phyloP scores from a whole-genome alignment of 2,113 vertebrate genomes.

The Cyprichromis sp. region DNA sequence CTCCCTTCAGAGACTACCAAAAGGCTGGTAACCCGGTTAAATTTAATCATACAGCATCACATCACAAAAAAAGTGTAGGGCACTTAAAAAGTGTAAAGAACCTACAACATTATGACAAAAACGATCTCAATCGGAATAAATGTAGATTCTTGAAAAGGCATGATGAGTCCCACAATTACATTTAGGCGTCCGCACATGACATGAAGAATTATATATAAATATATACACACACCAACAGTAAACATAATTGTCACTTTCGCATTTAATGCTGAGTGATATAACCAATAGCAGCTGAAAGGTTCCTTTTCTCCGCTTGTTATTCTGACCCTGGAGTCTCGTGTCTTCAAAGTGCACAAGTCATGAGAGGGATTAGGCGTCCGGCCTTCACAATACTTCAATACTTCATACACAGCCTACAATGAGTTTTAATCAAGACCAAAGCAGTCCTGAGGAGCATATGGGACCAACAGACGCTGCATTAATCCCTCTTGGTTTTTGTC shows the following conservation, averaged over 20 bases:
- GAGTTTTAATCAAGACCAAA: constrained; percentile 71
- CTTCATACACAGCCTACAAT: constrained; percentile 39
- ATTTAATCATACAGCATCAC: background rate
- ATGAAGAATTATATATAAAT: background rate
- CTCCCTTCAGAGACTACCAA: background rate
- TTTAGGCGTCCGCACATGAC: background rate
- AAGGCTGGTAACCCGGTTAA: background rate
- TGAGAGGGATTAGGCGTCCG: constrained; percentile 44
- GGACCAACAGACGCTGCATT: constrained; percentile 67
- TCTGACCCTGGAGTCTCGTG: constrained; percentile 49
- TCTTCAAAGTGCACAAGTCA: constrained; percentile 65
- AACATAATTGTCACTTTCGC: background rate
- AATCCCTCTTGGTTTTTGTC: constrained; percentile 62
- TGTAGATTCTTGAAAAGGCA: background rate
- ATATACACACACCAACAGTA: background rate
- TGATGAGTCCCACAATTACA: background rate
- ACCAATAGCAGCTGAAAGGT: background rate
- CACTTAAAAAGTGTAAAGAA: background rate
- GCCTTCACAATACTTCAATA: constrained; percentile 41
- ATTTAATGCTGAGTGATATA: background rate
- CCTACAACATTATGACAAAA: background rate
- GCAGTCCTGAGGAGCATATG: constrained; percentile 66
- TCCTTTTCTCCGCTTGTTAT: constrained; percentile 25
- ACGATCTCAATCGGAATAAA: background rate
- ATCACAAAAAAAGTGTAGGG: background rate